These are phyloP conservation scores for Anhinga anhinga DNA, from an alignment of 2,113 vertebrate genomes.

Conservation along the genomic window DNA sequence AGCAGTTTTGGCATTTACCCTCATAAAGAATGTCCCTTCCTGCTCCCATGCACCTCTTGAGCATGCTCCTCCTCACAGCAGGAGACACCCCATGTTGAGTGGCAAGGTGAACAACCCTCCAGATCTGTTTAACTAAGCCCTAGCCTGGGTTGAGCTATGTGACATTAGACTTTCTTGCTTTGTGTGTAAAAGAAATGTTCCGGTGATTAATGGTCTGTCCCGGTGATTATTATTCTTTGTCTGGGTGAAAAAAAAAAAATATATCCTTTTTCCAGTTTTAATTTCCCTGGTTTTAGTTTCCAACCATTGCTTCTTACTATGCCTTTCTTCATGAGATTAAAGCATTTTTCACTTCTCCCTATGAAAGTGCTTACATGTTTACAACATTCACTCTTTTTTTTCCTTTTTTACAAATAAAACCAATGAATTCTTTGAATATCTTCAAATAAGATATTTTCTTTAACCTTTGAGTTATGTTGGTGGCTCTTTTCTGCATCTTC, in stretches of 20 bases:
- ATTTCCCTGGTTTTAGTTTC: neutral
- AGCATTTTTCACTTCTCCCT: neutral
- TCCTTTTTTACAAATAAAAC: neutral
- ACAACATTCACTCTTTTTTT: neutral
- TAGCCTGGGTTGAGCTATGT: neutral
- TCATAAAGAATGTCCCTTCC: fast-evolving
- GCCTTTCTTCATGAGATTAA: neutral
- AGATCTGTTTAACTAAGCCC: neutral
- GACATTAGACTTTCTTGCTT: neutral
- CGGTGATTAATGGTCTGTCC: neutral
- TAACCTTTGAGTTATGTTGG: neutral
- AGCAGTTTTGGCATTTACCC: neutral
- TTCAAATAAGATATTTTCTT: neutral
- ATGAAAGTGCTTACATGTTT: neutral
- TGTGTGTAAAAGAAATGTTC: neutral
- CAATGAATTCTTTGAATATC: neutral
- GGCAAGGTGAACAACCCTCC: neutral
- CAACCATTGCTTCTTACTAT: neutral
- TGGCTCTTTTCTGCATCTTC: neutral
- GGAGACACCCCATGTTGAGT: fast-evolving
- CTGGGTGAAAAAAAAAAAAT: neutral
- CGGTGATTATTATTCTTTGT: neutral
- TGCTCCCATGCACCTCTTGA: neutral
- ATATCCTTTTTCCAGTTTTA: neutral
- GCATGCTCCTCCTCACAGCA: neutral